Evolutionary conservation across 2,797 vertebrate genomes (phyloP).

Genomic region (Selene dorsalis): DNA sequence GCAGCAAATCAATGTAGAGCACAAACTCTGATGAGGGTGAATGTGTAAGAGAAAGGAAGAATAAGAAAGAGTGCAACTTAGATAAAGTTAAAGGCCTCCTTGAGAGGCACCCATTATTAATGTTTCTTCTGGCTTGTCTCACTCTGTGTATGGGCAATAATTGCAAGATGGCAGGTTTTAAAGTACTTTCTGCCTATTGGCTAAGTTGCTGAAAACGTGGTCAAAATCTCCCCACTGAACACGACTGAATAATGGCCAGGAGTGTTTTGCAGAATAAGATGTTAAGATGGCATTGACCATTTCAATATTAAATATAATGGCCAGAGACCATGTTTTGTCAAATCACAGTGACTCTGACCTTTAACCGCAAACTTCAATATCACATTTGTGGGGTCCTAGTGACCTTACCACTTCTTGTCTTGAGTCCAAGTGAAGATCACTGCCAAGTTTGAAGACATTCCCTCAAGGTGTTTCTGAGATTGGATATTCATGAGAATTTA

Average conservation of each 20-base stretch:
- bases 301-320: too few relatives aligned
- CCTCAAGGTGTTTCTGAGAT: neutral
- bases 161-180: too few relatives aligned
- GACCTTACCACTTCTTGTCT: neutral
- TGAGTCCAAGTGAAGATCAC: neutral
- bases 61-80: neutral
- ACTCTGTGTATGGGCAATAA: neutral
- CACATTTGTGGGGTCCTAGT: too few relatives aligned
- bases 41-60: conserved; percentile 1
- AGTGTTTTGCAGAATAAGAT: too few relatives aligned
- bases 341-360: too few relatives aligned
- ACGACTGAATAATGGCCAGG: too few relatives aligned
- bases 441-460: neutral
- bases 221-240: too few relatives aligned
- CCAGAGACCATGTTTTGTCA: too few relatives aligned
- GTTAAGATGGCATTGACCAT: too few relatives aligned
- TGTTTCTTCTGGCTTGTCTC: neutral
- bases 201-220: too few relatives aligned
- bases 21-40: neutral
- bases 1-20: neutral
- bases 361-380: too few relatives aligned
- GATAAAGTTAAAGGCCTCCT: neutral
- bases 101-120: neutral
- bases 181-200: too few relatives aligned
- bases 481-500: neutral